Evolutionary conservation across 1,140 invertebrate species (phyloP).

Genomic region (Amyelois transitella): DNA sequence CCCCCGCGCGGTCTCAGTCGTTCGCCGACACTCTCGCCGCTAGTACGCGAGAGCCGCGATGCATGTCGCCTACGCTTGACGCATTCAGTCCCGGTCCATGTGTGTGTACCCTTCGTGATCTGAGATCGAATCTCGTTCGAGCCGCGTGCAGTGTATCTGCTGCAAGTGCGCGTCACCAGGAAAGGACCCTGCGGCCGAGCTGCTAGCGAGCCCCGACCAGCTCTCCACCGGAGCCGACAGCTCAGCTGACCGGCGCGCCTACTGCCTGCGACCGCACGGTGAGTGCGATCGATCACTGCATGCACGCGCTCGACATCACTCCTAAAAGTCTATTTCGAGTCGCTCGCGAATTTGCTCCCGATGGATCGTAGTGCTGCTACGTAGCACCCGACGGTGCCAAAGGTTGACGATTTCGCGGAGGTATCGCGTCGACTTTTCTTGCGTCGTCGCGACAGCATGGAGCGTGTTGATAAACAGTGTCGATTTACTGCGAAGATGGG

Average conservation of each 20-base stretch:
- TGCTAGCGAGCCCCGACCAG: conserved; percentile 13
- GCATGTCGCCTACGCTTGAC: conserved; percentile 55
- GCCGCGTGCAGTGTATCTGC: conserved; percentile 46
- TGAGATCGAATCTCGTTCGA: conserved; percentile 39
- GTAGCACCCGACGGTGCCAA: conserved; percentile 31
- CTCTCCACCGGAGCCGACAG: conserved; percentile 30
- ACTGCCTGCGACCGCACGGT: conserved; percentile 60
- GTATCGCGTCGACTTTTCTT: conserved; percentile 32
- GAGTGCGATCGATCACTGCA: conserved; percentile 66
- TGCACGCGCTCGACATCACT: conserved; percentile 50
- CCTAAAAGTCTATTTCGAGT: conserved; percentile 61
- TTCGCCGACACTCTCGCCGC: conserved; percentile 65
- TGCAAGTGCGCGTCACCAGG: conserved; percentile 20
- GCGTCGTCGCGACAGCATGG: conserved; percentile 23
- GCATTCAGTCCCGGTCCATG: conserved; percentile 51
- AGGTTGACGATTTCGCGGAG: conserved; percentile 30
- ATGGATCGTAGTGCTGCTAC: conserved; percentile 25
- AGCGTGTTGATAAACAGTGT: conserved; percentile 64
- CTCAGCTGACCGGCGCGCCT: conserved; percentile 58
- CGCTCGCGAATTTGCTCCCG: conserved; percentile 44
- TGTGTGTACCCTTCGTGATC: conserved; percentile 61
- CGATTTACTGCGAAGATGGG: conserved; percentile 37
- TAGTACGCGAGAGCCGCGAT: conserved; percentile 63
- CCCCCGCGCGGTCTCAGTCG: conserved; percentile 60
- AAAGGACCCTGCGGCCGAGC: conserved; percentile 15